Base-by-base conservation (phyloP, 1,140 invertebrate species). In the Hyphantria cunea region DNA sequence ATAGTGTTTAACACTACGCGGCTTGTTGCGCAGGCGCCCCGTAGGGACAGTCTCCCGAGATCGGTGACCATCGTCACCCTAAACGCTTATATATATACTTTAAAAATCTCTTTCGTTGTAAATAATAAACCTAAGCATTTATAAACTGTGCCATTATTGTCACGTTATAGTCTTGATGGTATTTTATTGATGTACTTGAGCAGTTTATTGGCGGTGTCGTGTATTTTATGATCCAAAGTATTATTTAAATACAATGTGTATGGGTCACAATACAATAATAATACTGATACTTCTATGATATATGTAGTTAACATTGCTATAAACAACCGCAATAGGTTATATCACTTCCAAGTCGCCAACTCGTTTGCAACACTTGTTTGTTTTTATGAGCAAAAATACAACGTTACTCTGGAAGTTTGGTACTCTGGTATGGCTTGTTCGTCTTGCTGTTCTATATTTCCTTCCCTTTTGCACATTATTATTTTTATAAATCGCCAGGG, bases 1-100 rank as follows among this genome's bases (percentile, higher is more conserved):
- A 89, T 89, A 72, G 84, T 79, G 79, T 87, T 86, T 89, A 89
- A 87, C 86, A 86, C 86, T 80, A 80, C 72, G 68, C 67, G 69
- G 79, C 84, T 68, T 89, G 86, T 89, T 72, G 72, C 53, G 12
- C 8, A 31, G 75, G 62, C 66, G 63, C 72, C 86, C 79, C 72
- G 82, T 68, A 34, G 44, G 60, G 56, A 63, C 70, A 64, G 65
- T 72, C 65, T 74, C 54, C 68, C 34, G 50, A 39, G 56, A 44
- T 48, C 59, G 32, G 45, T 42, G 64, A 42, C 64, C 70, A 60
- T 75, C 74, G 73, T 75, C 77, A 71, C 75, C 70, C 72, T 68
- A 62, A 34, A 37, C 42, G 45, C 45, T 49, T 33, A 44, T 49
- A 49, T 58, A 49, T 58, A 58, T n/a, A n/a, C 6, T 37, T 3